Conservation (phyloP, 2,113 vertebrate genomes). For the Ranitomeya variabilis region DNA sequence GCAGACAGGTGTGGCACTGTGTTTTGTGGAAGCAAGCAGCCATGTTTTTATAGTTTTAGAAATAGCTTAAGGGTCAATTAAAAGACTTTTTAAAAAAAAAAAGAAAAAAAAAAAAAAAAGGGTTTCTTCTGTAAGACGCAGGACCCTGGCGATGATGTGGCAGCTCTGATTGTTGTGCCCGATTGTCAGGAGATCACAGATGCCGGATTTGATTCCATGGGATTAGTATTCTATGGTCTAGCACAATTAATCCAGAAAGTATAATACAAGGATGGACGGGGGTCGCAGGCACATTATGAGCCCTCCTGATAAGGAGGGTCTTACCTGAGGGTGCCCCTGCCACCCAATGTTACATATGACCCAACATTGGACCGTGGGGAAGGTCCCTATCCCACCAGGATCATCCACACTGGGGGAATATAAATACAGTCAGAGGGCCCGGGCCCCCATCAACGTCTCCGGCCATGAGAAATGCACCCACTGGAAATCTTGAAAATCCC, state of each 20-base stretch:
- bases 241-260: background rate
- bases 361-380: too few relatives aligned
- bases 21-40: too few relatives aligned
- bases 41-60: too few relatives aligned
- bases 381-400: background rate
- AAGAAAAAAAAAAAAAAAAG: too few relatives aligned
- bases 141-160: too few relatives aligned
- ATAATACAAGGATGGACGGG: background rate
- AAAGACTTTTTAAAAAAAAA: too few relatives aligned
- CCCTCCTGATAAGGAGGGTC: background rate
- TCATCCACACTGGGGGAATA: background rate
- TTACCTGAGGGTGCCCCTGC: background rate
- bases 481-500: conserved; percentile 14
- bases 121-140: too few relatives aligned
- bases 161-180: too few relatives aligned
- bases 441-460: background rate
- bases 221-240: too few relatives aligned
- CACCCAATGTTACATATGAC: background rate
- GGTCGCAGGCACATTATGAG: background rate
- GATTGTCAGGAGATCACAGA: too few relatives aligned
- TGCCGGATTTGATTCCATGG: background rate
- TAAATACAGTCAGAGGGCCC: conserved; percentile 17
- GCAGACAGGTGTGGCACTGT: too few relatives aligned
- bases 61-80: too few relatives aligned
- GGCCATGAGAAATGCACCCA: background rate